A percentile compares a stretch with the other conserved stretches of the same genome.
Evolutionary conservation across 2,888 invertebrate species (phyloP).

Genomic region (Plagiodera versicolora): DNA sequence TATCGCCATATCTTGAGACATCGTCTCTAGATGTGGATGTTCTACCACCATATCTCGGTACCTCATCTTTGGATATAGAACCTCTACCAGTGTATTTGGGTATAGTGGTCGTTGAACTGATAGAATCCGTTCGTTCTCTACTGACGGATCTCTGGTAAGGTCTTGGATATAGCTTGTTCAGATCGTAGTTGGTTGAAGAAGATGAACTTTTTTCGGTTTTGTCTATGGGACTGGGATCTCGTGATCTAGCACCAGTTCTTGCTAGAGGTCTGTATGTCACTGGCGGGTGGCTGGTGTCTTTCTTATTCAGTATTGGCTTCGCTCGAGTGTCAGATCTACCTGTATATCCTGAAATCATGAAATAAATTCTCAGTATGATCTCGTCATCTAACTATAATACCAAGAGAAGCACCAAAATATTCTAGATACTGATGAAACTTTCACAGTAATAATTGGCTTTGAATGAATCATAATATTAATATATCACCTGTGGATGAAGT

Average conservation of each 20-base stretch:
- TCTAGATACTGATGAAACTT: too few species aligned
- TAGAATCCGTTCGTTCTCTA: slow-evolving; percentile 47
- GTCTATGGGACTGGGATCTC: slow-evolving; percentile 62
- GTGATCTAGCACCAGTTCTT: slow-evolving; percentile 50
- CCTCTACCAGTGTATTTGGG: slow-evolving; percentile 41
- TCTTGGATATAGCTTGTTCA: slow-evolving; percentile 59
- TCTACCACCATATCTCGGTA: slow-evolving; percentile 35
- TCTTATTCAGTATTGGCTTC: slow-evolving; percentile 47
- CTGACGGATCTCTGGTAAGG: slow-evolving; percentile 48
- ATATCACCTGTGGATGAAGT: background rate
- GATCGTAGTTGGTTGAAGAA: slow-evolving; percentile 55
- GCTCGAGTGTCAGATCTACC: slow-evolving; percentile 30
- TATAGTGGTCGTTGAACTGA: slow-evolving; percentile 42
- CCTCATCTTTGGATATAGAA: slow-evolving; percentile 35
- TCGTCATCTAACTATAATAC: too few species aligned
- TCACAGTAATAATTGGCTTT: background rate
- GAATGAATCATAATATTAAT: too few species aligned
- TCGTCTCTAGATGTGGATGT: slow-evolving; percentile 38
- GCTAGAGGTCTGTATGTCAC: slow-evolving; percentile 56
- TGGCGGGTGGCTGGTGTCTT: slow-evolving; percentile 53
- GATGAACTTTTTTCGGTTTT: slow-evolving; percentile 55
- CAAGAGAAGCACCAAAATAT: too few species aligned
- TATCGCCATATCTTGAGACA: slow-evolving; percentile 27
- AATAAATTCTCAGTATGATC: background rate
- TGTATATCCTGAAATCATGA: slow-evolving; percentile 24